Evolutionary conservation across 2,797 vertebrate genomes (phyloP).

Genomic region (Lithobates sylvaticus): DNA sequence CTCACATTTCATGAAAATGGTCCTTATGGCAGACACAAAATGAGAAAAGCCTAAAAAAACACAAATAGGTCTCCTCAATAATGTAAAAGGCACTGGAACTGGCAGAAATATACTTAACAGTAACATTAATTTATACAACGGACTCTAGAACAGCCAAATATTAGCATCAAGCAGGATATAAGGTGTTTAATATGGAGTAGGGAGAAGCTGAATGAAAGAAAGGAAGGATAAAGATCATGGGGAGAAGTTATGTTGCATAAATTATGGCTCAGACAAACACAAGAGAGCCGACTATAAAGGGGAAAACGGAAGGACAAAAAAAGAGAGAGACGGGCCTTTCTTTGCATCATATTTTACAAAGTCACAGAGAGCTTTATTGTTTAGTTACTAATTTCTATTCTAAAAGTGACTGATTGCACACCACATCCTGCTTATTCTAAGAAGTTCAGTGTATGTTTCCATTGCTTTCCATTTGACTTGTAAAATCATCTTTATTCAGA

Average conservation of each 20-base stretch:
- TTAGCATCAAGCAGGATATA: conserved; percentile 22
- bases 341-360: conserved; percentile 45
- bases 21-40: background rate
- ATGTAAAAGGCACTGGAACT: background rate
- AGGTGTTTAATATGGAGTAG: conserved; percentile 50
- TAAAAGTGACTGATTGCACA: conserved; percentile 34
- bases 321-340: conserved; percentile 14
- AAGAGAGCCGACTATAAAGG: conserved; percentile 55
- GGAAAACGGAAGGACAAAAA: conserved; percentile 43
- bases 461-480: conserved; percentile 57
- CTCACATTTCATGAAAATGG: background rate
- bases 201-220: conserved; percentile 30
- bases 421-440: conserved; percentile 62
- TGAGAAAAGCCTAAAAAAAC: background rate
- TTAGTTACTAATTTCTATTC: conserved; percentile 61
- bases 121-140: conserved; percentile 36
- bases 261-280: conserved; percentile 46
- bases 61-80: background rate
- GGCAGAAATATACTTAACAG: background rate
- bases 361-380: conserved; percentile 56
- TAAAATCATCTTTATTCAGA: conserved; percentile 35
- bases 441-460: conserved; percentile 28
- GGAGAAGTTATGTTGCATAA: conserved; percentile 49
- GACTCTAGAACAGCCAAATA: conserved; percentile 25
- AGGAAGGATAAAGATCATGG: conserved; percentile 56